phyloP scores from a whole-genome alignment of 2,113 vertebrate genomes.

The Xyliphius kryptos region DNA sequence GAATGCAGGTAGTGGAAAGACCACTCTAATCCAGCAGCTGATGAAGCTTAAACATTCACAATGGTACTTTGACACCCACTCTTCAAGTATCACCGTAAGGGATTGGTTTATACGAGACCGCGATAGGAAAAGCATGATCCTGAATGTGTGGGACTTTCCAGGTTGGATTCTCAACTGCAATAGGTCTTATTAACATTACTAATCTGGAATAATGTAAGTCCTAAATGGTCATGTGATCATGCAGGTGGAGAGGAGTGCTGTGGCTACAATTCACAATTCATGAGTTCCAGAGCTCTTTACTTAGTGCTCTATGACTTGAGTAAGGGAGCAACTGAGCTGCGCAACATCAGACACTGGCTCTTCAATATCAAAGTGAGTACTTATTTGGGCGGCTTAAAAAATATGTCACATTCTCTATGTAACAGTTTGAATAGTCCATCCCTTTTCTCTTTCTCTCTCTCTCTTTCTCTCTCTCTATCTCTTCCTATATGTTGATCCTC shows the following conservation, averaged over 20 bases:
- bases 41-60: slow-evolving; percentile 77
- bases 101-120: slow-evolving; percentile 81
- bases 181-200: not conserved
- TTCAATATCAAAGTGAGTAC: slow-evolving; percentile 93
- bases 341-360: slow-evolving; percentile 91
- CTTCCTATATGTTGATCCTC: too few species aligned
- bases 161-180: slow-evolving; percentile 57
- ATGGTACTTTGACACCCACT: slow-evolving; percentile 42
- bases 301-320: slow-evolving; percentile 90
- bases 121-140: slow-evolving; percentile 74
- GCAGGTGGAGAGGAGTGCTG: slow-evolving; percentile 83
- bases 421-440: too few species aligned
- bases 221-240: slow-evolving; percentile 3
- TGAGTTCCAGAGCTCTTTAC: slow-evolving; percentile 86
- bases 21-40: slow-evolving; percentile 78
- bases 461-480: too few species aligned
- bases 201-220: too few species aligned
- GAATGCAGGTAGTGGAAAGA: slow-evolving; percentile 85
- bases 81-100: slow-evolving; percentile 75
- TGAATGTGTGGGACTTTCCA: slow-evolving; percentile 96
- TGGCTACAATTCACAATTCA: slow-evolving; percentile 84
- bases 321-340: slow-evolving; percentile 81
- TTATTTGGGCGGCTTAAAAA: too few species aligned
- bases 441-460: too few species aligned
- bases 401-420: too few species aligned